These are phyloP conservation scores for Dusona sp. DNA, from an alignment of 2,888 invertebrate species.

Conservation along the genomic window DNA sequence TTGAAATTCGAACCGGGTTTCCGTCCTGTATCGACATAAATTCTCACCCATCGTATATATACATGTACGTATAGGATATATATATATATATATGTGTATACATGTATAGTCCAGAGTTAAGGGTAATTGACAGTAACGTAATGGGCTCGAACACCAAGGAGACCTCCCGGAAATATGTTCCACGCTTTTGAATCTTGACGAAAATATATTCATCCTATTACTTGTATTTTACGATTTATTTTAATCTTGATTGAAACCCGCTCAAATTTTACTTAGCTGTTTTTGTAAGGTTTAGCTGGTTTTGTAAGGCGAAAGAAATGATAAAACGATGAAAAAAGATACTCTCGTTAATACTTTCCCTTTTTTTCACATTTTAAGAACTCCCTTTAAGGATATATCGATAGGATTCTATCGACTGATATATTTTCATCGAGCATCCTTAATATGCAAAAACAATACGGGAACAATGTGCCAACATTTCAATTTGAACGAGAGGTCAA, in stretches of 20 bases:
- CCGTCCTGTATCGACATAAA: constrained; percentile 70
- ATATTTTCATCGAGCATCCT: no score
- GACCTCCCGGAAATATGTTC: constrained; percentile 31
- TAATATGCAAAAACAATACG: no score
- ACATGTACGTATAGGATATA: background rate
- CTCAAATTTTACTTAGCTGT: no score
- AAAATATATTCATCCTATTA: constrained; percentile 9
- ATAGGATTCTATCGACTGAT: background rate
- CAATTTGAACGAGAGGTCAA: no score
- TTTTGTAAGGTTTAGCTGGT: background rate
- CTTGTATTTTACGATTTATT: constrained; percentile 4
- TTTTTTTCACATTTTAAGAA: background rate
- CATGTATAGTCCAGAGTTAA: constrained; percentile 14
- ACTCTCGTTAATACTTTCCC: background rate
- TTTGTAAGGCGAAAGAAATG: background rate
- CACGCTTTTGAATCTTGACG: background rate
- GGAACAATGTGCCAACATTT: no score
- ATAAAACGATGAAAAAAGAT: background rate
- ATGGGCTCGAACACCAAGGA: constrained; percentile 53
- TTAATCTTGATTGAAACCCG: no score
- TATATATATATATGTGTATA: constrained; percentile 1
- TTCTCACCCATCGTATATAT: constrained; percentile 67
- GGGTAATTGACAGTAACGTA: constrained; percentile 71
- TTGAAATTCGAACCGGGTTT: constrained; percentile 76
- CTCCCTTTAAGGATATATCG: background rate